Conservation (phyloP, 2,113 vertebrate genomes). For the Sceloporus tristichus region DNA sequence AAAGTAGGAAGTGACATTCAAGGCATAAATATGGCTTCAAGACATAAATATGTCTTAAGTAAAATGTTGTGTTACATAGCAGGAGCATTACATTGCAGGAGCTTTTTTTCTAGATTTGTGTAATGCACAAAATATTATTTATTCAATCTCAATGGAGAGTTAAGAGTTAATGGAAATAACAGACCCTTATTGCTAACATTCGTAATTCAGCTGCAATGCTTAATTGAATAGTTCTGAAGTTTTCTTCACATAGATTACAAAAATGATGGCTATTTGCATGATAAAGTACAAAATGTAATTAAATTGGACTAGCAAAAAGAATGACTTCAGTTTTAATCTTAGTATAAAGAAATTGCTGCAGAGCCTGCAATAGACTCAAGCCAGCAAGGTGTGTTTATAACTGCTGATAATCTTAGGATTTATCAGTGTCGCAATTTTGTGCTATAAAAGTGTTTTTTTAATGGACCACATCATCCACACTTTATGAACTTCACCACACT, state of each 20-base stretch:
- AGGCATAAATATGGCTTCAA: neutral
- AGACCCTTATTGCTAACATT: slow-evolving; percentile 36
- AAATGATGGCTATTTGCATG: slow-evolving; percentile 60
- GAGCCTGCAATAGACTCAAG: neutral
- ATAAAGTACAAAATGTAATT: slow-evolving; percentile 57
- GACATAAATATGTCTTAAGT: neutral
- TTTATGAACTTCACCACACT: neutral
- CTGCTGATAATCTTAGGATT: neutral
- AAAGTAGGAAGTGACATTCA: neutral
- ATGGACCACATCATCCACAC: neutral
- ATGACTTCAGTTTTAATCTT: slow-evolving; percentile 49
- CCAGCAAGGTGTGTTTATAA: slow-evolving; percentile 48
- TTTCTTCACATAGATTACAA: slow-evolving; percentile 40
- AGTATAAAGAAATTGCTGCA: slow-evolving; percentile 45
- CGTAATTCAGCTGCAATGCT: slow-evolving; percentile 50
- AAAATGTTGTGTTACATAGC: slow-evolving; percentile 20
- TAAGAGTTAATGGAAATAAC: slow-evolving; percentile 40
- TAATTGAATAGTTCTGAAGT: slow-evolving; percentile 57
- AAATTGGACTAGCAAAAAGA: slow-evolving; percentile 63
- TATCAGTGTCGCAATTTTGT: neutral
- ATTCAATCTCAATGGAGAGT: slow-evolving; percentile 35
- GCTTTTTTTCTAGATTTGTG: neutral
- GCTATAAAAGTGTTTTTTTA: neutral
- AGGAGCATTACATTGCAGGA: slow-evolving; percentile 18
- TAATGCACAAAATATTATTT: slow-evolving; percentile 28